Evolutionary conservation across 2,888 invertebrate species (phyloP).

Genomic region (Idaea aversata): DNA sequence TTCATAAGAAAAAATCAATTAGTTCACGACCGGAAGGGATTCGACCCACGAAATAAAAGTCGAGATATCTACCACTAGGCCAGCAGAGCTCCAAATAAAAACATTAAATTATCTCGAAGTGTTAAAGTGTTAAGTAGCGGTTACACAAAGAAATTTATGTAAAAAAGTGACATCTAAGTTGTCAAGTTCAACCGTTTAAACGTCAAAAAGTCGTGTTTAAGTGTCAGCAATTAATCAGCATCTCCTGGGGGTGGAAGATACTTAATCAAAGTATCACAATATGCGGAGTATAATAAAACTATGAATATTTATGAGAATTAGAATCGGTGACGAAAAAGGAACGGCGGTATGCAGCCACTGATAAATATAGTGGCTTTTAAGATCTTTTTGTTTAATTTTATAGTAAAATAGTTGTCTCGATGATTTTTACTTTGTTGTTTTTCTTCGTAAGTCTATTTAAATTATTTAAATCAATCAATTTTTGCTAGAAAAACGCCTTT

Average conservation of each 20-base stretch:
- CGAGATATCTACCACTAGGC: no score
- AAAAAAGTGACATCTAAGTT: slow-evolving; percentile 14
- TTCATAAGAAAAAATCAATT: no score
- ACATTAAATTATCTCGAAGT: no score
- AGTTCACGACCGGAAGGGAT: no score
- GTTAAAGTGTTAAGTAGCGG: not conserved
- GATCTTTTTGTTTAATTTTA: no score
- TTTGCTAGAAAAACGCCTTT: no score
- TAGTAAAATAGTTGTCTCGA: no score
- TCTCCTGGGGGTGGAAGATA: slow-evolving; percentile 52
- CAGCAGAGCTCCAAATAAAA: no score
- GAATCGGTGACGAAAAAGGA: slow-evolving; percentile 51
- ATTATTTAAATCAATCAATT: no score
- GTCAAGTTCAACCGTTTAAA: slow-evolving; percentile 18
- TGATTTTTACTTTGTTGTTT: no score
- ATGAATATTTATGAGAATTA: slow-evolving; percentile 77
- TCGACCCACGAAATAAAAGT: no score
- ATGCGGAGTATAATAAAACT: slow-evolving; percentile 58
- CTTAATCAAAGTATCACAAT: slow-evolving; percentile 78
- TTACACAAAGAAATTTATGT: not conserved
- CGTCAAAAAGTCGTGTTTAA: slow-evolving; percentile 33
- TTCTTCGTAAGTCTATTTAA: no score
- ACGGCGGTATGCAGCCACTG: slow-evolving; percentile 47
- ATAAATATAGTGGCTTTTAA: not conserved
- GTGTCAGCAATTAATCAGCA: slow-evolving; percentile 57